Evolutionary conservation across 2,113 vertebrate species (phyloP).

Genomic region (Lepisosteus oculatus): DNA sequence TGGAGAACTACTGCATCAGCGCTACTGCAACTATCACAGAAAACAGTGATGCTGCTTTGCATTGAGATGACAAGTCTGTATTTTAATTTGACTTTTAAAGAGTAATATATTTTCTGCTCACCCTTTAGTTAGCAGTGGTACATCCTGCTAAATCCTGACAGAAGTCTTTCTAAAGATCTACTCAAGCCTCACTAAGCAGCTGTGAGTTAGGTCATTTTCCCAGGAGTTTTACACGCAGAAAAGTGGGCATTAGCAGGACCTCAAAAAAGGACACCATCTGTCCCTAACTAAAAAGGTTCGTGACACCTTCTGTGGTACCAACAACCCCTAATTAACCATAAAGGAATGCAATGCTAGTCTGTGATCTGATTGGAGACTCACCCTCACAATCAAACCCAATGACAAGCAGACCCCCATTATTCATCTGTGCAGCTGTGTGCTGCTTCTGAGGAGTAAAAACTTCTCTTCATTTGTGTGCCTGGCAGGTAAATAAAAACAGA

Average conservation of each 20-base stretch:
- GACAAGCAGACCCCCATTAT: constrained; percentile 69
- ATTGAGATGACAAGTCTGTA: neutral
- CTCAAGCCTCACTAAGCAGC: constrained; percentile 99
- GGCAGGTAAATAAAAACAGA: constrained; percentile 13
- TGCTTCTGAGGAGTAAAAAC: neutral
- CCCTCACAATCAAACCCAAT: constrained; percentile 73
- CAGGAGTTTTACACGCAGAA: constrained; percentile 95
- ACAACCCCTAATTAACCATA: constrained; percentile 97
- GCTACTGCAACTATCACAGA: neutral
- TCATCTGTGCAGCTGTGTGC: constrained; percentile 63
- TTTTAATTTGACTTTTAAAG: constrained; percentile 1
- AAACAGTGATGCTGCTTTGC: neutral
- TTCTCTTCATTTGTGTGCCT: constrained; percentile 47
- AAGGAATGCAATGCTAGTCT: constrained; percentile 84
- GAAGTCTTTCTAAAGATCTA: constrained; percentile 92
- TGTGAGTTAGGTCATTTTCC: constrained; percentile 99
- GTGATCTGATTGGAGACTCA: constrained; percentile 76
- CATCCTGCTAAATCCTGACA: constrained; percentile 64
- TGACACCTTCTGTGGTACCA: constrained; percentile 98
- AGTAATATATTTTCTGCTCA: constrained; percentile 19
- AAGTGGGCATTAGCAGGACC: constrained; percentile 96
- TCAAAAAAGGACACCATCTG: constrained; percentile 98
- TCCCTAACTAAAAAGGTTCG: constrained; percentile 91
- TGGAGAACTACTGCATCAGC: neutral
- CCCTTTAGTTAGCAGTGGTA: constrained; percentile 72